Evolutionary conservation across 2,888 invertebrate species (phyloP).

Genomic region (Acleris literana): DNA sequence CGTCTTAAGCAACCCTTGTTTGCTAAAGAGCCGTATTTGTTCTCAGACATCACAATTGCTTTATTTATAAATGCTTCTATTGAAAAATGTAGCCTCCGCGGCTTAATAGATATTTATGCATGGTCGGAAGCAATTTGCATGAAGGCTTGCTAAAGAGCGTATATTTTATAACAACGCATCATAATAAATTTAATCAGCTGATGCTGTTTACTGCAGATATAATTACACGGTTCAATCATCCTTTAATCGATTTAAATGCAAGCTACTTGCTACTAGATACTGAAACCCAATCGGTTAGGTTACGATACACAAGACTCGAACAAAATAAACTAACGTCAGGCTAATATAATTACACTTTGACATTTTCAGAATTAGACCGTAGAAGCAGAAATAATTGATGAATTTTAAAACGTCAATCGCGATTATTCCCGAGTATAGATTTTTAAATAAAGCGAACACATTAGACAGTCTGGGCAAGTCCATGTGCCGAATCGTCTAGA

Average conservation of each 20-base stretch:
- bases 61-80: conserved; percentile 54
- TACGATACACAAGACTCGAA: not conserved
- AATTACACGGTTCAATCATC: conserved; percentile 58
- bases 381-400: conserved; percentile 28
- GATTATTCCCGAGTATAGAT: conserved; percentile 50
- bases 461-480: conserved; percentile 54
- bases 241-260: conserved; percentile 48
- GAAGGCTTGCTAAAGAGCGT: conserved; percentile 55
- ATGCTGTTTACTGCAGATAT: conserved; percentile 66
- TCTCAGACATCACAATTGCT: conserved; percentile 48
- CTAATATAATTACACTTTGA: not conserved
- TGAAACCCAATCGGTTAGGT: not conserved
- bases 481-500: conserved; percentile 49
- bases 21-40: conserved; percentile 62
- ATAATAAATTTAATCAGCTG: conserved; percentile 69
- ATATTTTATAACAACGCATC: conserved; percentile 61
- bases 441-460: conserved; percentile 59
- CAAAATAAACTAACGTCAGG: not conserved
- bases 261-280: not conserved
- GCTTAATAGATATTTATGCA: conserved; percentile 82
- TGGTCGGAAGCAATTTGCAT: conserved; percentile 73
- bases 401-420: conserved; percentile 53
- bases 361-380: conserved; percentile 11
- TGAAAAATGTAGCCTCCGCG: conserved; percentile 80
- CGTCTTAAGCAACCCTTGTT: conserved; percentile 67